Percentiles rank a stretch among this genome's conserved stretches.
Evolutionary conservation across 2,113 vertebrate genomes (phyloP).

Genomic region (Actenoides lindsayi): DNA sequence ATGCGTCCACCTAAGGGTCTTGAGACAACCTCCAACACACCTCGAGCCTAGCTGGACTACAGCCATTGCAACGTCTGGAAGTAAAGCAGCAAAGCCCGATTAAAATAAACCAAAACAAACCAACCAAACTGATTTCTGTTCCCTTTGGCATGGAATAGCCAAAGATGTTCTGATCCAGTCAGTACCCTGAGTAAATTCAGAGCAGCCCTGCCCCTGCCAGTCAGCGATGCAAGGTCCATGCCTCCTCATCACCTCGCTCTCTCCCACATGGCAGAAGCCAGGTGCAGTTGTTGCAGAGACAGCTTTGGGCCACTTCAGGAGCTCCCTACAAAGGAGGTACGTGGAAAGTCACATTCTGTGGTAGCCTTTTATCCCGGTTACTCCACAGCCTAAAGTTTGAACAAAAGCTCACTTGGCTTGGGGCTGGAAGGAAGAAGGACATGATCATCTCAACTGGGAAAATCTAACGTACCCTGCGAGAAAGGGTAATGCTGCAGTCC

Average conservation of each 20-base stretch:
- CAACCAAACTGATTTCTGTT: background rate
- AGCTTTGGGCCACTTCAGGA: background rate
- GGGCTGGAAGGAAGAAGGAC: background rate
- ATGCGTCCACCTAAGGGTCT: background rate
- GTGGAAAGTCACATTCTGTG: rapidly evolving
- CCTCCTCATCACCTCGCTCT: background rate
- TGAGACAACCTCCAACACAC: background rate
- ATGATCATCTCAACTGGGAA: background rate
- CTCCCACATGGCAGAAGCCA: rapidly evolving
- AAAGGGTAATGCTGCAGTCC: background rate
- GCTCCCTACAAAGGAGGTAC: background rate
- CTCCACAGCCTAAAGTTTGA: background rate
- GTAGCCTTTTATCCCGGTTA: background rate
- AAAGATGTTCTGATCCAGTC: background rate
- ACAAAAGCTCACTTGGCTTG: background rate
- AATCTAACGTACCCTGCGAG: background rate
- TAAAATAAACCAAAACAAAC: background rate
- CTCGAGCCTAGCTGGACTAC: background rate
- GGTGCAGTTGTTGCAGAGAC: background rate
- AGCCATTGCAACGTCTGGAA: background rate
- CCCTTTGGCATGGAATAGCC: background rate
- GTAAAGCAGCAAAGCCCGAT: background rate
- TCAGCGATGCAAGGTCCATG: background rate
- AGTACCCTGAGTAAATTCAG: background rate
- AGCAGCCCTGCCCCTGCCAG: background rate